Conservation (phyloP, 2,888 invertebrate species). For the Ochropleura plecta region DNA sequence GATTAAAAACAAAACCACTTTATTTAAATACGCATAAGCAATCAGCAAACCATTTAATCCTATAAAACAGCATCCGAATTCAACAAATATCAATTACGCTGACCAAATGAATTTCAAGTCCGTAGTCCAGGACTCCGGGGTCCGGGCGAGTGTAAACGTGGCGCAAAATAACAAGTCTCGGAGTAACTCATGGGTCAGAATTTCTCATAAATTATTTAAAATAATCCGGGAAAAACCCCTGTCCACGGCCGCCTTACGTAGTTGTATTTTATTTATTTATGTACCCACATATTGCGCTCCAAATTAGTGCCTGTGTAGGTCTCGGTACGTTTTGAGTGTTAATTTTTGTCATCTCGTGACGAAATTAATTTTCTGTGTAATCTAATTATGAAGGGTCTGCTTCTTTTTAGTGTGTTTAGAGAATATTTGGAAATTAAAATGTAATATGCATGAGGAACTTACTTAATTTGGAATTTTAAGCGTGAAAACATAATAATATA, state of each 20-base stretch:
- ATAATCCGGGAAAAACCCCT: slow-evolving; percentile 87
- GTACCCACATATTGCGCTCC: slow-evolving; percentile 79
- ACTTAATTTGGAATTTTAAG: slow-evolving; percentile 1
- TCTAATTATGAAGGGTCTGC: slow-evolving; percentile 36
- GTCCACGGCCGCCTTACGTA: slow-evolving; percentile 76
- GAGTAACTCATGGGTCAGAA: slow-evolving; percentile 82
- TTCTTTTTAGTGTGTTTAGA: slow-evolving; percentile 22
- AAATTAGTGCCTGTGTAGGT: slow-evolving; percentile 75
- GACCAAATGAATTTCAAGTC: slow-evolving; percentile 61
- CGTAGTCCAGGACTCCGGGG: slow-evolving; percentile 5
- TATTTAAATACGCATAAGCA: slow-evolving; percentile 48
- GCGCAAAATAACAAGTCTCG: slow-evolving; percentile 55
- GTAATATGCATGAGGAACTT: neutral
- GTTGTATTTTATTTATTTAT: slow-evolving; percentile 74
- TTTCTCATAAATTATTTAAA: slow-evolving; percentile 90
- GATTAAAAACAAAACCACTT: slow-evolving; percentile 38
- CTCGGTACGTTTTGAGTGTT: slow-evolving; percentile 44
- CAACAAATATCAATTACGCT: slow-evolving; percentile 62
- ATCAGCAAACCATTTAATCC: slow-evolving; percentile 50
- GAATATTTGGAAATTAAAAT: slow-evolving; percentile 13
- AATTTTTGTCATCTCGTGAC: slow-evolving; percentile 50
- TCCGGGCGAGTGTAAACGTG: slow-evolving; percentile 50
- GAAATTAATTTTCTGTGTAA: slow-evolving; percentile 57
- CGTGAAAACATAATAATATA: slow-evolving; percentile 1
- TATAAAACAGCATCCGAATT: slow-evolving; percentile 29